These are phyloP conservation scores for Cromileptes altivelis DNA, from an alignment of 2,113 vertebrate genomes.

Conservation along the genomic window DNA sequence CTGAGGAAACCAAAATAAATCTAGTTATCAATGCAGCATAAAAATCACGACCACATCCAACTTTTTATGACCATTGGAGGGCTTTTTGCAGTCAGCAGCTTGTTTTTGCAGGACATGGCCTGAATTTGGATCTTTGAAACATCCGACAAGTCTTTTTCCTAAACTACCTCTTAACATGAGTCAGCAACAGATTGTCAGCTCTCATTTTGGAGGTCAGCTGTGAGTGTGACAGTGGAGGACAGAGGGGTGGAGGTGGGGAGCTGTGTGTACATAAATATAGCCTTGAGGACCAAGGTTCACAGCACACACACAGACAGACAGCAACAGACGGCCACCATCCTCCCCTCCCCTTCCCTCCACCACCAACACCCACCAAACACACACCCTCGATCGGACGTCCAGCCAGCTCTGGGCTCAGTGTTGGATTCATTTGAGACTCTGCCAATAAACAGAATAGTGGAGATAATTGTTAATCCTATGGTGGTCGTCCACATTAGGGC, in stretches of 20 bases:
- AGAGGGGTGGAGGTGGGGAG: slow-evolving; percentile 5
- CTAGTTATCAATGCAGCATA: too few relatives aligned
- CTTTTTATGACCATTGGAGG: not conserved
- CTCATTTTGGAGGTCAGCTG: slow-evolving; percentile 59
- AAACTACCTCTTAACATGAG: not conserved
- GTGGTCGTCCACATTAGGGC: slow-evolving; percentile 24
- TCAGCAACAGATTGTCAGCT: slow-evolving; percentile 8
- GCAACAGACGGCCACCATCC: slow-evolving; percentile 69
- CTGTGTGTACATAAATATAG: slow-evolving; percentile 75
- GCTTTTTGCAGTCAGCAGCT: not conserved
- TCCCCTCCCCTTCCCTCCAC: not conserved
- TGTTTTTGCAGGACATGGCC: not conserved
- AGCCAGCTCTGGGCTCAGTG: not conserved
- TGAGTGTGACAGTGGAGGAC: slow-evolving; percentile 36
- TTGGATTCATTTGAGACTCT: not conserved
- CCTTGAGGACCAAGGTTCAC: slow-evolving; percentile 68
- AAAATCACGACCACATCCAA: not conserved
- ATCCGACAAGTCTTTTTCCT: not conserved
- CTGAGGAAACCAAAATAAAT: not conserved
- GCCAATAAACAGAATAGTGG: not conserved
- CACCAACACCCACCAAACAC: not conserved
- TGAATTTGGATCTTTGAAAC: not conserved
- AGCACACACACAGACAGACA: slow-evolving; percentile 74
- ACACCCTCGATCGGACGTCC: not conserved
- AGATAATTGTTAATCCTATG: slow-evolving; percentile 32